These are phyloP conservation scores for Sparidentex hasta DNA, from an alignment of 2,797 vertebrate genomes.

Conservation along the genomic window DNA sequence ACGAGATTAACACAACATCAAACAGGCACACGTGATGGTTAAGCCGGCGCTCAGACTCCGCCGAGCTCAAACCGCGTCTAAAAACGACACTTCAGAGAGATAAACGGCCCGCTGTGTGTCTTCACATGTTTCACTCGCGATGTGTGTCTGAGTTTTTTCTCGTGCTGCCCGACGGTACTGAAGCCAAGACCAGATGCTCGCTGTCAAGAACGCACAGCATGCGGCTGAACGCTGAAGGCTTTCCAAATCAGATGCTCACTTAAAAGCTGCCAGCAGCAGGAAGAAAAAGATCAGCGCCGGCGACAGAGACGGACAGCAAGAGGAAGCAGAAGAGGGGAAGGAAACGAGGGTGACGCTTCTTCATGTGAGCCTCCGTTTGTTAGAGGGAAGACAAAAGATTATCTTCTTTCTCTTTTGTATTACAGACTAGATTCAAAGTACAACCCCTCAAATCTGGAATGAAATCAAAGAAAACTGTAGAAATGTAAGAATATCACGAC, in stretches of 20 bases:
- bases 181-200: constrained; percentile 39
- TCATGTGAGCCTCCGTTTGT: not conserved
- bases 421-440: not conserved
- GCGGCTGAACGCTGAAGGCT: not conserved
- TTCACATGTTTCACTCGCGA: constrained; percentile 35
- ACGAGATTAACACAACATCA: not conserved
- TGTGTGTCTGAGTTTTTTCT: too few relatives aligned
- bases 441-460: not conserved
- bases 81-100: constrained; percentile 14
- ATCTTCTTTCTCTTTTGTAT: not conserved
- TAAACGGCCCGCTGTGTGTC: constrained; percentile 29
- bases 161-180: constrained; percentile 10
- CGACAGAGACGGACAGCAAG: not conserved
- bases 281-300: not conserved
- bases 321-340: constrained; percentile 34
- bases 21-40: constrained; percentile 2
- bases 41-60: not conserved
- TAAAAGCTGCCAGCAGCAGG: not conserved
- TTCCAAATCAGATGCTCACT: constrained; percentile 18
- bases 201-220: constrained; percentile 10
- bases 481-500: not conserved
- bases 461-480: not conserved
- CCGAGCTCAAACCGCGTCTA: constrained; percentile 16
- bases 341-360: constrained; percentile 2
- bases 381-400: not conserved